Base-by-base conservation (phyloP, 2,888 invertebrate species). In the Apamea monoglypha region DNA sequence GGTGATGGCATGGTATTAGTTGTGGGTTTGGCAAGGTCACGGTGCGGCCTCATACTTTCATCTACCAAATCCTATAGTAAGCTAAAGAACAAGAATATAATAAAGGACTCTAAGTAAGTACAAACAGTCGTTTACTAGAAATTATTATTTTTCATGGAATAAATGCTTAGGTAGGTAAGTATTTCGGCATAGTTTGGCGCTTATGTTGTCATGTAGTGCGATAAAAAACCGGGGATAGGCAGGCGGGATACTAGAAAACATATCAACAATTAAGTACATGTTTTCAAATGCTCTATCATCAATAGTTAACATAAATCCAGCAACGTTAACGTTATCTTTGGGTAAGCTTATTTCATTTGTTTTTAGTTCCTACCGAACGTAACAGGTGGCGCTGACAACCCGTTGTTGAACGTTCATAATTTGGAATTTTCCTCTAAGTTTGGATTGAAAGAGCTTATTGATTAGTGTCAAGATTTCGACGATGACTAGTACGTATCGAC, bases 311-410 rank as follows among this genome's bases (percentile, higher is more conserved):
- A 44, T 32, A 64, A 16, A 66, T 50, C 21, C 3, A 50, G 25
- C 7, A 64, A 32, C 12, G n/a, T 12, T 29, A 32, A 1, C 8
- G 4, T 44, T 29, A 29, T 21, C 6, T 25, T 44, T 68, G 18
- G 0, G 3, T 14, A 74, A 18, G 5, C 14, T 40, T 3, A 44
- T 75, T 40, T 29, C 2, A 1, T 29, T 32, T 25, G 2, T 29
- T 47, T 71, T 84, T 63, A 76, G 70, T 85, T 74, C 32, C 12
- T 56, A 18, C 40, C 5, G 12, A 56, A n/a, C 16, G 10, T 73
- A 76, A 76, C 66, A 85, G 82, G 16, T 83, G 82, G 82, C 83
- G 82, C 73, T 85, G 18, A 21, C 25, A 47, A 59, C 18, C 29
- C 12, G 61, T 40, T 4, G 21, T 8, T 8, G 10, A 29, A 14